Evolutionary conservation across 2,888 invertebrate species (phyloP), one percentile per base, ranked within the genome.

Genomic region (Mythimna impura): DNA sequence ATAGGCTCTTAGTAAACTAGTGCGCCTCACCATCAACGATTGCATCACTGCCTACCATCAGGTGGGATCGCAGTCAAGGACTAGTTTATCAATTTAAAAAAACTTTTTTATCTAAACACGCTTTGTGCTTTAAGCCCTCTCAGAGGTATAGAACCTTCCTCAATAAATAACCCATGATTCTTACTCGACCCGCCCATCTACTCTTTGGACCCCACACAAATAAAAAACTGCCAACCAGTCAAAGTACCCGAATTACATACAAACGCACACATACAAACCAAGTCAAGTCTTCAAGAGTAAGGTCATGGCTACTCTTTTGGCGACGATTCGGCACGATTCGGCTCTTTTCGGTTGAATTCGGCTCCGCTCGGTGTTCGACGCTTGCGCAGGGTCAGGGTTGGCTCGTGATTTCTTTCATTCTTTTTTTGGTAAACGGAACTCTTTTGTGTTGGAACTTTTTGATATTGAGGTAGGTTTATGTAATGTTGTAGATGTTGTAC

Each of bases 271-370:
- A 86, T 81, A 86, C 82, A 83, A 83, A 81, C 73, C 63, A 61
- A 61, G 61, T 75, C 80, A 87, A 87, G 91, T 91, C 61, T 61
- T 61, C 92, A 92, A 93, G 93, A 91, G 92, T 94, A 95, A 95
- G 95, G 95, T 95, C 95, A 95, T 87, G 95, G 94, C 90, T 89
- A 87, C 88, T 86, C 91, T 92, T 94, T 93, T 91, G 92, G 91
- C 86, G 87, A 85, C 86, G 82, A 81, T 86, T 91, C 90, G 89
- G 82, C 77, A 85, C 86, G 82, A 81, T 86, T 91, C 90, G 89
- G 82, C 77, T 73, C 74, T 83, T 89, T 92, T 91, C 93, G 94
- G 90, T 81, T 85, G 89, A 87, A 91, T 94, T 94, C 94, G 93
- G 90, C 75, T 84, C 81, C 82, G 85, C 88, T 91, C 94, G 94